Evolutionary conservation across 1,140 invertebrate genomes (phyloP).

Genomic region (Mya arenaria): DNA sequence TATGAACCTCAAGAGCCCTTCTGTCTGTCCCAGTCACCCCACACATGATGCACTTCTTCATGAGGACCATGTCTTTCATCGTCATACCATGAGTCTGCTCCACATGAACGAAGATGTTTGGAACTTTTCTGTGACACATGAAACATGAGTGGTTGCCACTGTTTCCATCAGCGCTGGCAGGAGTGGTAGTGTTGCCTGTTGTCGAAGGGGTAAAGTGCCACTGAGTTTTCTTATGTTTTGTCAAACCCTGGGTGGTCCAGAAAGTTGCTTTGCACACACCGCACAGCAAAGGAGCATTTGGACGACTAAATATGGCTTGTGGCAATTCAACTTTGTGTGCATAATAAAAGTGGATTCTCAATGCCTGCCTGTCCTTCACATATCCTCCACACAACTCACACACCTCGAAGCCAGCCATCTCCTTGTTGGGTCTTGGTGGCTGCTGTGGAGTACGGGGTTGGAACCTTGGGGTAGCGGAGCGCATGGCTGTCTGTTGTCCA

Average conservation of each 20-base stretch:
- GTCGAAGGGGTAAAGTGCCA: slow-evolving; percentile 58
- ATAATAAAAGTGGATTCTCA: slow-evolving; percentile 79
- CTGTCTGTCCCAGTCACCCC: slow-evolving; percentile 64
- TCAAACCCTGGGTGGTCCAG: slow-evolving; percentile 79
- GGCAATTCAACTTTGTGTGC: slow-evolving; percentile 78
- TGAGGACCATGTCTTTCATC: slow-evolving; percentile 64
- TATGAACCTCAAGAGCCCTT: slow-evolving; percentile 70
- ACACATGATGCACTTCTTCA: slow-evolving; percentile 76
- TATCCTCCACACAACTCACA: slow-evolving; percentile 80
- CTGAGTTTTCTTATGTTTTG: slow-evolving; percentile 67
- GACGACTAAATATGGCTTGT: slow-evolving; percentile 69
- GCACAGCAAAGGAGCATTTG: slow-evolving; percentile 73
- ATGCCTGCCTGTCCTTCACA: slow-evolving; percentile 77
- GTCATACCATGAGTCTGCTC: slow-evolving; percentile 67
- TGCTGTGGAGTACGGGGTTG: slow-evolving; percentile 5
- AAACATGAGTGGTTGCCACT: slow-evolving; percentile 58
- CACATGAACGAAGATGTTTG: slow-evolving; percentile 71
- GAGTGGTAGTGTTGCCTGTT: background rate
- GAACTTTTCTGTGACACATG: slow-evolving; percentile 65
- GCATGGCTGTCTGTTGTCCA: background rate
- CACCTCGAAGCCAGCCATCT: slow-evolving; percentile 73
- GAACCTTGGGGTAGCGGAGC: background rate
- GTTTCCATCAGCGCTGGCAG: background rate
- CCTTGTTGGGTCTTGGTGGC: slow-evolving; percentile 35
- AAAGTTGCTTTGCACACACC: slow-evolving; percentile 75